A percentile compares a stretch with the other conserved stretches of the same genome.
Conservation (phyloP, 2,888 invertebrate genomes). For the Temnothorax rugatulus region DNA sequence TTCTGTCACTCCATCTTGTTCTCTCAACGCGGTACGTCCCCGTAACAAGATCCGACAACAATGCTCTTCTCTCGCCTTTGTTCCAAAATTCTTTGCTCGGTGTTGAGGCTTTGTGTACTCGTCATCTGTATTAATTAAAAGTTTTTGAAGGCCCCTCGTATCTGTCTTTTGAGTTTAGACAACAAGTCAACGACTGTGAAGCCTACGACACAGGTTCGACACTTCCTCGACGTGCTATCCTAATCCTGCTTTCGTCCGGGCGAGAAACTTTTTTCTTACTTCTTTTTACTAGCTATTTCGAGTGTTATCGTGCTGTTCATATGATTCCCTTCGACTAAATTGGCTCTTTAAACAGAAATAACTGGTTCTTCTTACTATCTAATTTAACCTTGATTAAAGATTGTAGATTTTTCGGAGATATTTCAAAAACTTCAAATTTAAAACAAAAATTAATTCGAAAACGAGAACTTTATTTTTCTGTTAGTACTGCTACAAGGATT, state of each 20-base stretch:
- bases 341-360: not conserved
- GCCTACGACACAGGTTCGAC: conserved; percentile 47
- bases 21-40: conserved; percentile 76
- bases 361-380: not conserved
- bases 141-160: conserved; percentile 77
- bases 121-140: conserved; percentile 83
- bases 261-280: conserved; percentile 1
- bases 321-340: conserved; percentile 16
- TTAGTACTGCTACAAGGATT: not conserved
- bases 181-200: conserved; percentile 56
- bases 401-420: not conserved
- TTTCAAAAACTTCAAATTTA: not conserved
- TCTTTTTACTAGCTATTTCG: conserved; percentile 1
- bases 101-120: conserved; percentile 75
- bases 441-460: not conserved
- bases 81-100: conserved; percentile 79
- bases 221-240: conserved; percentile 24
- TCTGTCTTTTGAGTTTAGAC: conserved; percentile 64
- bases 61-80: conserved; percentile 80
- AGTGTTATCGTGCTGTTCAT: conserved; percentile 6
- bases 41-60: conserved; percentile 83
- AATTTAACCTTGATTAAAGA: not conserved
- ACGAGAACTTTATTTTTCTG: not conserved
- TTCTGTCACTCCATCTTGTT: conserved; percentile 61
- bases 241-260: conserved; percentile 15